These are phyloP conservation scores for human (Homo sapiens) DNA, from an alignment of 2,113 vertebrate genomes.

Conservation along the genomic window GRCh38 chr12:110740501-110741000, in stretches of 20 bases:
- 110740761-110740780: not conserved
- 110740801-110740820: not conserved
- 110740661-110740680: not conserved
- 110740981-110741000: not conserved
- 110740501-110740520: not conserved
- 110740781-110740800: not conserved
- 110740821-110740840: not conserved
- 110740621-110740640: conserved; percentile 16
- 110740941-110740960: not conserved
- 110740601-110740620: not conserved
- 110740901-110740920: not conserved
- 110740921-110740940: not conserved
- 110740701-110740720: not conserved
- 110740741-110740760: not conserved
- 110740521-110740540: not conserved
- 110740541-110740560: not conserved
- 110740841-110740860: not conserved
- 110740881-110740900: not conserved
- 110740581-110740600: not conserved
- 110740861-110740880: not conserved
- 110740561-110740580: not conserved
- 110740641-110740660: not conserved
- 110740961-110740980: not conserved
- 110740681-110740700: not conserved
- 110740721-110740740: not conserved